Base-by-base conservation (phyloP, 2,113 vertebrate species). In the Cepphus grylle region DNA sequence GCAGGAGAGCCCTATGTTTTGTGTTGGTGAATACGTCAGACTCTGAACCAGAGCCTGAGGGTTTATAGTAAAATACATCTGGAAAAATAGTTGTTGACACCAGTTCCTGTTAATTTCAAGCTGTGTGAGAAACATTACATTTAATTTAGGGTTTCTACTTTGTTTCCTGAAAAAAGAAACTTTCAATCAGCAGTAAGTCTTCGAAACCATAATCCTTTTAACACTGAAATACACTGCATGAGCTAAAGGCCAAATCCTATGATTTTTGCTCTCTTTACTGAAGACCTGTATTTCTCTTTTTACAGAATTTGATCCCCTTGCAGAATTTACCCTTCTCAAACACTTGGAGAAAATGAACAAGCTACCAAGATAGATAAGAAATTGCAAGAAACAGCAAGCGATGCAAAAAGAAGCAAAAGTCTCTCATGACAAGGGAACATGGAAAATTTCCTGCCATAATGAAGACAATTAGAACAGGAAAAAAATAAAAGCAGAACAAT, bases 141-240 rank as follows among this genome's bases (percentile, higher is more conserved):
- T 38, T 42, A 38, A 79, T 5, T 67, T 8, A 17, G 3, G 4
- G 13, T 22, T 67, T 76, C 76, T 50, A 11, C 36, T 62, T 15
- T 6, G 52, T 47, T 56, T 69, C 40, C 43, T 45, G 36, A 52
- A 84, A 83, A 59, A 61, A 79, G 1, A 50, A 77, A 58, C 30
- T 67, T 67, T 10, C 8, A 34, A 89, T 17, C 29, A 3, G 9
- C 34, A n/a, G 5, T 3, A 71, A 34, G 7, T 30, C 15, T 65
- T 59, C n/a, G 26, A 17, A 69, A 76, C 0, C 40, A 50, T 71
- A 79, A 50, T 30, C 43, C 30, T 58, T 38, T 53, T 15, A 67
- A 71, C 36, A 8, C 4, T 13, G 4, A 59, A 49, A 12, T 8
- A 12, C 11, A 34, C 3, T 1, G 2, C 12, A 17, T 5, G 52